Base-by-base conservation (phyloP, 1,140 invertebrate species). In the Calliopsis andreniformis region DNA sequence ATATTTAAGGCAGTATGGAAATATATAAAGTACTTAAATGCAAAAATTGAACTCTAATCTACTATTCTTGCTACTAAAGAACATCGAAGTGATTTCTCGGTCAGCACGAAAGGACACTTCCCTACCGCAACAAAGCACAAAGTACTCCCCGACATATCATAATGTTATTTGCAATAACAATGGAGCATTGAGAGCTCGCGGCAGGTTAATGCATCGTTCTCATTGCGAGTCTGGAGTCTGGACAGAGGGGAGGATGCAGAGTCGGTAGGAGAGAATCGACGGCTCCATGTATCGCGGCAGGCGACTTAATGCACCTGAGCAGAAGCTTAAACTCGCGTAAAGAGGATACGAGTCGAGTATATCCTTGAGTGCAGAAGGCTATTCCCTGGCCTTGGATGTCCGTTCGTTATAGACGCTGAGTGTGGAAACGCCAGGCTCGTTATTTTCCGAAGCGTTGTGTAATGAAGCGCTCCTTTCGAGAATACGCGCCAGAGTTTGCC, bases 281-380 rank as follows among this genome's bases (percentile, higher is more conserved):
- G 23, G 58, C 56, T 45, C 53, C 18, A 32, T n/a, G 59, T 6
- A 14, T 16, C 55, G 43, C 53, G 61, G 42, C 35, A 8, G 47
- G 25, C 66, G 30, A 43, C 66, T 76, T 84, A 79, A 84, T 58
- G 71, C 67, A 58, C 53, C 67, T 56, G 67, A 61, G 70, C 49
- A 76, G 61, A 76, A 64, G 77, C 67, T 76, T 76, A 63, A 72
- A 83, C 49, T 63, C 71, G 62, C 58, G 72, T 76, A 84, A 80
- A 79, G 64, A 77, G 72, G 42, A 80, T 68, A 16, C 42, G 61
- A 59, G 35, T 58, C 39, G 14, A 30, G 28, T 2, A 45, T 82
- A 84, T 83, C 81, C 81, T 84, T 84, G 81, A 68, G 73, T 56
- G 58, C 39, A 47, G 82, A 83, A 84, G 82, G 82, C 82, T 84